Base-by-base conservation (phyloP, 2,797 vertebrate species). In the Melanotaenia nigrans region DNA sequence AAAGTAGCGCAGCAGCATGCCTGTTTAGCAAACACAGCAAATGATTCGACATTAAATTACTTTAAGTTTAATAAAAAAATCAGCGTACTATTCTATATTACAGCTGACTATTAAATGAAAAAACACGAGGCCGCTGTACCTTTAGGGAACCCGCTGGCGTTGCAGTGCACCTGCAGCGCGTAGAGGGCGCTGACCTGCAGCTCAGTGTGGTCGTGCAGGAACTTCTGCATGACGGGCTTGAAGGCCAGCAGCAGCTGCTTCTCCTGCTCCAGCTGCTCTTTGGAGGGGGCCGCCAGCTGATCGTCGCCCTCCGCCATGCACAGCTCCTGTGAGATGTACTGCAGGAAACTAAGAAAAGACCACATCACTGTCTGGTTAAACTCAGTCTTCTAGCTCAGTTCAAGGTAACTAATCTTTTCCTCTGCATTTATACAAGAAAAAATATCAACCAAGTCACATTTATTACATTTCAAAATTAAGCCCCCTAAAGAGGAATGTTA, bases 181-280 rank as follows among this genome's bases (percentile, higher is more conserved):
- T 98, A 99, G n/a, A 99, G 94, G 78, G 97, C 98, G 77, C 97
- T 97, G 94, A 99, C 97, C 94, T 99, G 97, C 81, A 99, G 96
- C 87, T 98, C 95, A n/a, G 97, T 95, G 53, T 99, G 97, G 94
- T 98, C 96, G 61, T 99, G 97, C 89, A 99, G 96, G 89, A 99
- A 99, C 92, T 99, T 99, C 94, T 99, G 97, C 96, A 99, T 97
- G 90, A 99, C 98, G 0, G 97, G 98, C 92, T 99, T 99, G 90
- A 99, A 99, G 89, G 96, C 95, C 88, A 98, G 95, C 22, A 99
- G 95, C 88, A 99, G 93, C 81, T 96, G 95, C 80, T 97, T 99
- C 92, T 99, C 98, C 89, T 96, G 96, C 81, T 99, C 97, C 68
- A 98, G 93, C 83, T 96, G 96, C 90, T 99, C 97, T 93, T 97